Evolutionary conservation across 1,140 invertebrate genomes (phyloP).

Genomic region (Plutomurus gul): DNA sequence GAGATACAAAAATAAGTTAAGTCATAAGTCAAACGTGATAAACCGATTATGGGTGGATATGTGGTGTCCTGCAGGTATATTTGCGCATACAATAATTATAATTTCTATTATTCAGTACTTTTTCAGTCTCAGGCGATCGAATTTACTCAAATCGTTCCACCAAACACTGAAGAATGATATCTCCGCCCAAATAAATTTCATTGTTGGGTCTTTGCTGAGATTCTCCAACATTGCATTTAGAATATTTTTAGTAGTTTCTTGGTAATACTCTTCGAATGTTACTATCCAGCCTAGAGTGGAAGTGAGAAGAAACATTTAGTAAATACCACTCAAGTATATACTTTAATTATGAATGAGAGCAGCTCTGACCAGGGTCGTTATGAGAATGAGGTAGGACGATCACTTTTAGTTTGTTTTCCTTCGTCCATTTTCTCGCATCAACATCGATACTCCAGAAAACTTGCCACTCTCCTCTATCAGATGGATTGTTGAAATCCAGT

Average conservation of each 20-base stretch:
- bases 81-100: not conserved
- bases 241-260: constrained; percentile 82
- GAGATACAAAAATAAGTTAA: constrained; percentile 19
- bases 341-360: not conserved
- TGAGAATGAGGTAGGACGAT: constrained; percentile 96
- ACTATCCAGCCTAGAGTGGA: constrained; percentile 81
- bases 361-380: constrained; percentile 80
- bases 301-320: constrained; percentile 47
- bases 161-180: constrained; percentile 90
- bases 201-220: constrained; percentile 72
- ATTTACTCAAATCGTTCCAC: constrained; percentile 79
- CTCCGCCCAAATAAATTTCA: constrained; percentile 97
- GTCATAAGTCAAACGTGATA: too few relatives aligned
- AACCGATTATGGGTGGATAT: not conserved
- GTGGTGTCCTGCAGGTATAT: not conserved
- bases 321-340: too few relatives aligned
- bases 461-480: constrained; percentile 73
- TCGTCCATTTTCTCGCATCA: constrained; percentile 65
- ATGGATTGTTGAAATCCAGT: not conserved
- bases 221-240: constrained; percentile 87
- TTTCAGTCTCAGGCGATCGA: constrained; percentile 80
- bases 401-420: constrained; percentile 81
- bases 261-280: constrained; percentile 93
- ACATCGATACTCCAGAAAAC: constrained; percentile 92
- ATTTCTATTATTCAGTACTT: constrained; percentile 63